Percentiles rank a stretch among this genome's conserved stretches.
Evolutionary conservation across 2,797 vertebrate species (phyloP).

Genomic region (Erpetoichthys calabaricus): DNA sequence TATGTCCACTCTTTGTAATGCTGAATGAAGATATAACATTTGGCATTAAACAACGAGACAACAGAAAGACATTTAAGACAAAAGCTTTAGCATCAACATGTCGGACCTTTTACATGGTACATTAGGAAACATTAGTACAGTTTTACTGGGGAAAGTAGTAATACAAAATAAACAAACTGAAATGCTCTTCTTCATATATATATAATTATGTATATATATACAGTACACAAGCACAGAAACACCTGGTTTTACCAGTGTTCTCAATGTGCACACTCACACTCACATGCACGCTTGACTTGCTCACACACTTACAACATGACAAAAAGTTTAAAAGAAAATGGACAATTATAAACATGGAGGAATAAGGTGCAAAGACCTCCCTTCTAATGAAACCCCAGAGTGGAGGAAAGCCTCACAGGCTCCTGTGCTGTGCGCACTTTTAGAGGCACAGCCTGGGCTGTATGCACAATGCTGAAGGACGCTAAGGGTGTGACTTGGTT

Average conservation of each 20-base stretch:
- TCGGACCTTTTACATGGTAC: slow-evolving; percentile 59
- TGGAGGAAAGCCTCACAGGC: slow-evolving; percentile 3
- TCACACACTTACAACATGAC: slow-evolving; percentile 42
- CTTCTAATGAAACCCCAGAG: slow-evolving; percentile 34
- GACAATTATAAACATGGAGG: slow-evolving; percentile 59
- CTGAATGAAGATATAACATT: slow-evolving; percentile 68
- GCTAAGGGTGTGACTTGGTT: too few species aligned
- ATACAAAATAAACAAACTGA: slow-evolving; percentile 58
- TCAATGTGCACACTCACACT: slow-evolving; percentile 29
- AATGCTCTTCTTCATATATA: slow-evolving; percentile 51
- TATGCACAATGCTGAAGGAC: too few species aligned
- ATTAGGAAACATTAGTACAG: slow-evolving; percentile 73
- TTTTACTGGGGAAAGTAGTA: slow-evolving; percentile 56
- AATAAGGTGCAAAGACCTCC: slow-evolving; percentile 57
- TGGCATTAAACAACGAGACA: slow-evolving; percentile 72
- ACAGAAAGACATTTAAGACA: slow-evolving; percentile 55
- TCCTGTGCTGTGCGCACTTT: neutral
- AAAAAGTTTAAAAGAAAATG: slow-evolving; percentile 50
- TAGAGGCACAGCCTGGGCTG: too few species aligned
- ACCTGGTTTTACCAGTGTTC: slow-evolving; percentile 28
- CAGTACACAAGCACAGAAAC: slow-evolving; percentile 31
- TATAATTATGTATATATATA: slow-evolving; percentile 52
- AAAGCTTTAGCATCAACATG: slow-evolving; percentile 44
- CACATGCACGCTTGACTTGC: slow-evolving; percentile 10
- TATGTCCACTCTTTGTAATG: slow-evolving; percentile 74